These are phyloP conservation scores for Progne subis DNA, from an alignment of 2,113 vertebrate species.

Conservation along the genomic window DNA sequence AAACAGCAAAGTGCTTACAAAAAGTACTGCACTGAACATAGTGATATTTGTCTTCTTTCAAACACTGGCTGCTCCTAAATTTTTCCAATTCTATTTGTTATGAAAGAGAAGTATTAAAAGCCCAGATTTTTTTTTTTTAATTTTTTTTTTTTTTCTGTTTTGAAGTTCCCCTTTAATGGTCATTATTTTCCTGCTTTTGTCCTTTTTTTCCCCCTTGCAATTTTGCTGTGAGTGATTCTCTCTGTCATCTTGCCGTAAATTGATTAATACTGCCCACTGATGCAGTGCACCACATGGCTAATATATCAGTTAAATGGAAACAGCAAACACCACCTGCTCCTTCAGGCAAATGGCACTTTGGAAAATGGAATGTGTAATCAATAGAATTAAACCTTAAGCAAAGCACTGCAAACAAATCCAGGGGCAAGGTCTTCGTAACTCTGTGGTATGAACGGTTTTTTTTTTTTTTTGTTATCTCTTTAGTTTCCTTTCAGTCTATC, in stretches of 20 bases:
- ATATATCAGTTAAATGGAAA: constrained; percentile 89
- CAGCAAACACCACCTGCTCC: constrained; percentile 87
- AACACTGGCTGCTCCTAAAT: constrained; percentile 30
- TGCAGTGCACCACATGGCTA: constrained; percentile 85
- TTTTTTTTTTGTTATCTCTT: not conserved
- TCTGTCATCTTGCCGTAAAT: constrained; percentile 83
- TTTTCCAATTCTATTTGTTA: constrained; percentile 57
- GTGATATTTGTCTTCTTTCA: constrained; percentile 35
- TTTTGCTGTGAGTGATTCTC: constrained; percentile 82
- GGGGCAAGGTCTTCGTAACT: constrained; percentile 73
- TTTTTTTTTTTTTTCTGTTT: not conserved
- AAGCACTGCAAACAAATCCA: constrained; percentile 75
- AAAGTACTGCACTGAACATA: not conserved
- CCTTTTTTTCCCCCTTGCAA: constrained; percentile 70
- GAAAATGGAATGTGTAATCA: constrained; percentile 88
- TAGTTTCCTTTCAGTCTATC: constrained; percentile 2
- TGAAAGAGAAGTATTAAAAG: constrained; percentile 54
- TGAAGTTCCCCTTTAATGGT: constrained; percentile 66
- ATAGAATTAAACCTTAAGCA: constrained; percentile 85
- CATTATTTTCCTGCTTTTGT: constrained; percentile 73
- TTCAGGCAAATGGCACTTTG: constrained; percentile 85
- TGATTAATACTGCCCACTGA: constrained; percentile 83
- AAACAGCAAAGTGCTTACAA: not conserved
- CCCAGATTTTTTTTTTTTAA: not conserved
- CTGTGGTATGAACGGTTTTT: constrained; percentile 41